phyloP scores from a whole-genome alignment of 2,113 vertebrate genomes.

The Nematolebias whitei region DNA sequence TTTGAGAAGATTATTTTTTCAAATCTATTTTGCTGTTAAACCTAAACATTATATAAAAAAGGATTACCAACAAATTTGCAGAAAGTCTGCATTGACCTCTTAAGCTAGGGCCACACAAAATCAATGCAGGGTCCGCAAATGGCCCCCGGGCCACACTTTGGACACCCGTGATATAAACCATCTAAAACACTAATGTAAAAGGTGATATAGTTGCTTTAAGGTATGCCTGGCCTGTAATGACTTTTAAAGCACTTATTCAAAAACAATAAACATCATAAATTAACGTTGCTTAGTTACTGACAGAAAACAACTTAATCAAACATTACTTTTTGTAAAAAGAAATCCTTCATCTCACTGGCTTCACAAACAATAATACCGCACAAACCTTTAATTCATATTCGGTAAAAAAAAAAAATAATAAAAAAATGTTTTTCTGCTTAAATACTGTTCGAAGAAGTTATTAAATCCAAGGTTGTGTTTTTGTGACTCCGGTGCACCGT shows the following conservation, averaged over 20 bases:
- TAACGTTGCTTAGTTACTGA: constrained; percentile 10
- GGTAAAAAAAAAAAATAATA: background rate
- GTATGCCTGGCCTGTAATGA: no score
- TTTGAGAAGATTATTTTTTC: no score
- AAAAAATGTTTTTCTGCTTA: background rate
- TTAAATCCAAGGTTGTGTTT: constrained; percentile 8
- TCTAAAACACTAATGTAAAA: no score
- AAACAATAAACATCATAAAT: background rate
- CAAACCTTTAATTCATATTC: constrained; percentile 2
- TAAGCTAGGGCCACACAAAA: no score
- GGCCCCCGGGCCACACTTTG: no score
- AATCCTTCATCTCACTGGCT: constrained; percentile 3
- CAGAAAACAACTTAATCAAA: constrained; percentile 19
- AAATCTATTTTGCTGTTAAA: no score
- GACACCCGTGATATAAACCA: no score
- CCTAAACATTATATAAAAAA: no score
- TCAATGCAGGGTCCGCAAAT: no score
- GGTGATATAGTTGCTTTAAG: no score
- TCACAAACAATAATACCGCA: constrained; percentile 5
- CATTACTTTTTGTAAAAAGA: constrained; percentile 7
- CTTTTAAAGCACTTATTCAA: background rate
- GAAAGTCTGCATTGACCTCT: no score
- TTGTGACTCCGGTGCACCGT: background rate
- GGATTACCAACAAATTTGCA: no score
- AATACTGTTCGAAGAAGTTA: constrained; percentile 1